Base-by-base conservation (phyloP, 1,140 invertebrate species). In the Drosophila ananassae region DNA sequence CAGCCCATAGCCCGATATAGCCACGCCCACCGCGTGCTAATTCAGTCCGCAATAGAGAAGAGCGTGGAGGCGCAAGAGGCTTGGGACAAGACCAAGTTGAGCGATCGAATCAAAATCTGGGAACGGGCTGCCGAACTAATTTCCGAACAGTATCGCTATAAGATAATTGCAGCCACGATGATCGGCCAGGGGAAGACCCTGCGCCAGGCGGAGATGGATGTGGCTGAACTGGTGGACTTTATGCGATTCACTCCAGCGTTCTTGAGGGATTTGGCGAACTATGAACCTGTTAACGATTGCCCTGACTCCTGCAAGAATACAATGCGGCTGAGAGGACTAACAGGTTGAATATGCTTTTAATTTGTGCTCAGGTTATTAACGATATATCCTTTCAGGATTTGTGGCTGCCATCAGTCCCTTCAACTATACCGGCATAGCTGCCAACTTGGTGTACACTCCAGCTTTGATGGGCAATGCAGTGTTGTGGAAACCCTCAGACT, bases 371-470 rank as follows among this genome's bases (percentile, higher is more conserved):
- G 7, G 5, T 21, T 22, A 47, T 47, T 24, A 9, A 47, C 3
- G 2, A 9, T 2, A 25, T 12, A 3, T 39, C 0, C 3, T 94
- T 99, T 69, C 99, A 93, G 99, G 99, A 5, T 99, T 99, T 92
- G 96, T 99, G 74, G 98, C 98, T 6, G 98, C 99, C 0, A 95
- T 99, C 3, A 97, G 98, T 67, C 99, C 99, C 0, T 99, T 99
- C 91, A 99, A 99, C 93, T 99, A 99, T 87, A 99, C 99, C 25
- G 98, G 99, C 2, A 99, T 99, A 84, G 98, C 98, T 52, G 99
- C 98, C 32, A 99, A 99, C 93, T 93, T 99, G 48, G 96, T 97
- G 0, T 97, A 97, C 77, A 98, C 98, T 1, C 98, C 99, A 1
- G 98, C 98, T 22, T 92, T 99, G 9, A 99, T 99, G 97, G 99